A percentile compares a stretch with the other conserved stretches of the same genome.
Evolutionary conservation across 2,888 invertebrate species (phyloP).

Genomic region (Sipunculus nudus): DNA sequence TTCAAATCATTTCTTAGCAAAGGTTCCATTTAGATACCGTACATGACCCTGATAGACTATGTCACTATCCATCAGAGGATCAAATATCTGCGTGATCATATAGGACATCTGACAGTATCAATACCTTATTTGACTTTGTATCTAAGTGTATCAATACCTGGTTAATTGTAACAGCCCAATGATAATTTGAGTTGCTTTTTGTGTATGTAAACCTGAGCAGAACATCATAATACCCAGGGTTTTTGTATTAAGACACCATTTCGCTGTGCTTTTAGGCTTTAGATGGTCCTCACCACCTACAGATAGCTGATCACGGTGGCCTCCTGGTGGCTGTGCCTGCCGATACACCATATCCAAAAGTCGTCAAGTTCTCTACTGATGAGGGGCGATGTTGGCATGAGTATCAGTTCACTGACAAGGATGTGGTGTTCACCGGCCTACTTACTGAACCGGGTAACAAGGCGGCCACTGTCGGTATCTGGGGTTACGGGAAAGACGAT

Average conservation of each 20-base stretch:
- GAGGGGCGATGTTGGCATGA: slow-evolving; percentile 65
- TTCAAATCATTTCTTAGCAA: too few species aligned
- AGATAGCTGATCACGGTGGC: slow-evolving; percentile 64
- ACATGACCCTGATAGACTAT: too few species aligned
- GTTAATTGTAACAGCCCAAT: too few species aligned
- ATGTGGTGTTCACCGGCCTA: slow-evolving; percentile 44
- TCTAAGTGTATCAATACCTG: too few species aligned
- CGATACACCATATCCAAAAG: slow-evolving; percentile 39
- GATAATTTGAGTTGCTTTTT: too few species aligned
- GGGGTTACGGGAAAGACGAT: slow-evolving; percentile 54
- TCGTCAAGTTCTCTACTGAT: slow-evolving; percentile 63
- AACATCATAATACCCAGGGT: neutral
- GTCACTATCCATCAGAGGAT: too few species aligned
- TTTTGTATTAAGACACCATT: neutral
- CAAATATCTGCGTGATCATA: too few species aligned
- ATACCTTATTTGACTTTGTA: too few species aligned
- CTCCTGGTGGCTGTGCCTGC: slow-evolving; percentile 59
- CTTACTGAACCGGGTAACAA: slow-evolving; percentile 63
- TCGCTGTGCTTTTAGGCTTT: slow-evolving; percentile 48
- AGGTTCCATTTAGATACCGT: too few species aligned
- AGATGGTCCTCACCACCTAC: slow-evolving; percentile 61
- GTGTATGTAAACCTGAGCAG: too few species aligned
- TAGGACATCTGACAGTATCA: too few species aligned
- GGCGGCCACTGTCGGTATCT: slow-evolving; percentile 58
- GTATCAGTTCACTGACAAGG: slow-evolving; percentile 56